Percentiles rank a stretch among this genome's conserved stretches.
phyloP scores from a whole-genome alignment of 1,140 invertebrate species.

The Caerostris extrusa region DNA sequence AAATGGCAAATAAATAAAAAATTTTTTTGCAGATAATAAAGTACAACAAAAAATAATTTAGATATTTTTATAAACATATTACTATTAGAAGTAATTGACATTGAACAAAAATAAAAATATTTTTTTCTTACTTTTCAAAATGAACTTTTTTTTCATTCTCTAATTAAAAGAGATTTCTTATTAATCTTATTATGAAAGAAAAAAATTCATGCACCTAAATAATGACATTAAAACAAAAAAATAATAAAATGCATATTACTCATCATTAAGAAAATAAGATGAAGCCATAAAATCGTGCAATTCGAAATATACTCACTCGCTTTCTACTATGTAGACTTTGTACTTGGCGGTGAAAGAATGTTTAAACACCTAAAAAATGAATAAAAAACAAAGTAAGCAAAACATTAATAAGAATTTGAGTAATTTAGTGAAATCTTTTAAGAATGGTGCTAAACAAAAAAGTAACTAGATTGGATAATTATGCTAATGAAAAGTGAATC shows the following conservation, averaged over 20 bases:
- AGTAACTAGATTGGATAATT: neutral
- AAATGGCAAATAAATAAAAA: too few species aligned
- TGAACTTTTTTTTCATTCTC: neutral
- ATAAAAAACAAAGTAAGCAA: neutral
- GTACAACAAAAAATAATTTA: too few species aligned
- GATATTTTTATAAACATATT: too few species aligned
- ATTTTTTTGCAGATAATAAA: too few species aligned
- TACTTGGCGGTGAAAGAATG: constrained; percentile 76
- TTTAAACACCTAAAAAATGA: constrained; percentile 74
- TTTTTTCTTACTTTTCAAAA: too few species aligned
- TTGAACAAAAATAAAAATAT: too few species aligned
- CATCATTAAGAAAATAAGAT: neutral
- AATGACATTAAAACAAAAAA: neutral
- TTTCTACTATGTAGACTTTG: constrained; percentile 72
- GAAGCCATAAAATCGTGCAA: neutral
- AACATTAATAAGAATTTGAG: neutral
- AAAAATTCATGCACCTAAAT: neutral
- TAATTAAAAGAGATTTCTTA: neutral
- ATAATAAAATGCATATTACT: neutral
- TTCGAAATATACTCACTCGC: constrained; percentile 73
- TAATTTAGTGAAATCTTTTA: neutral
- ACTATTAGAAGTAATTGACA: too few species aligned
- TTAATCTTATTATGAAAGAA: neutral
- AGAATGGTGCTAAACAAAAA: neutral
- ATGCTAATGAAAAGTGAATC: constrained; percentile 8